Conservation (phyloP, 1,140 invertebrate species). For the Pachyrhynchus sulphureomaculatus region DNA sequence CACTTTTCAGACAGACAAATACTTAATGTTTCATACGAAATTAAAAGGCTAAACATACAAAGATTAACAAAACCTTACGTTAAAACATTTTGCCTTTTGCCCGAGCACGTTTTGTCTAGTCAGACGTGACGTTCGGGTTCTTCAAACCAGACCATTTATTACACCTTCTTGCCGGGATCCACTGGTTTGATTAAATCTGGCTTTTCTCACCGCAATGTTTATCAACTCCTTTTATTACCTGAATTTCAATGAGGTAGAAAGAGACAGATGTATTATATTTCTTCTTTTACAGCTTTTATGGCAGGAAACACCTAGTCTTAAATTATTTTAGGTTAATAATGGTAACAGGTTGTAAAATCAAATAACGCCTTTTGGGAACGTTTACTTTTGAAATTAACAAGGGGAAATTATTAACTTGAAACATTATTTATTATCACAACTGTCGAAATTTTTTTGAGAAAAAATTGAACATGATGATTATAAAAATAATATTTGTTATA, state of each 20-base stretch:
- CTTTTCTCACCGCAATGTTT: background rate
- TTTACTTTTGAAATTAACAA: too few relatives aligned
- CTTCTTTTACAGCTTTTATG: background rate
- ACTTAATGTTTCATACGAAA: too few relatives aligned
- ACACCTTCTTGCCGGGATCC: background rate
- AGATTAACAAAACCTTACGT: background rate
- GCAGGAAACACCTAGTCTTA: too few relatives aligned
- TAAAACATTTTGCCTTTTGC: background rate
- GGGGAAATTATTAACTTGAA: too few relatives aligned
- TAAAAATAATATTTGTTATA: too few relatives aligned
- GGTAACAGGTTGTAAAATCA: too few relatives aligned
- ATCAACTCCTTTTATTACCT: background rate
- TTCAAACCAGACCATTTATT: slow-evolving; percentile 2
- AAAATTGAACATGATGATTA: too few relatives aligned
- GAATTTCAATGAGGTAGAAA: slow-evolving; percentile 1
- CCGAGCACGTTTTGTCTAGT: background rate
- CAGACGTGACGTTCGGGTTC: background rate
- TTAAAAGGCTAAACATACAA: background rate
- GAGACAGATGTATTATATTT: background rate
- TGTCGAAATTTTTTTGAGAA: too few relatives aligned
- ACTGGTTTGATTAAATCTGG: slow-evolving; percentile 3
- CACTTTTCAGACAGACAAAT: too few relatives aligned
- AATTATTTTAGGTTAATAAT: too few relatives aligned
- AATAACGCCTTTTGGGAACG: too few relatives aligned
- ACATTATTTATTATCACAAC: too few relatives aligned